These are phyloP conservation scores for Taenioides sp. DNA, from an alignment of 2,797 vertebrate genomes.

Conservation along the genomic window DNA sequence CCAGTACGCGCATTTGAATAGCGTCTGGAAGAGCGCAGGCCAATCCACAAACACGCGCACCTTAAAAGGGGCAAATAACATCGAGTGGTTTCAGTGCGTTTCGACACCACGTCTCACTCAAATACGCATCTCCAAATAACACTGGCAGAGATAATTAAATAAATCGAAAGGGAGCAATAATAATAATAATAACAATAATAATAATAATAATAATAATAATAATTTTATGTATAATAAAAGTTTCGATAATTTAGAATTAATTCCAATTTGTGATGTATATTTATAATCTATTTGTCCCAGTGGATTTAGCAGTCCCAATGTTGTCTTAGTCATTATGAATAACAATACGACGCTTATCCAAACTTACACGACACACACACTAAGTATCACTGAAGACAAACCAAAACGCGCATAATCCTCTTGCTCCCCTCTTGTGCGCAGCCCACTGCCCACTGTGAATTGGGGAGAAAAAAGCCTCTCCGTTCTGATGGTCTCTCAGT, in stretches of 20 bases:
- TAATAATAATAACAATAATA: neutral
- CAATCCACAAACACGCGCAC: slow-evolving; percentile 76
- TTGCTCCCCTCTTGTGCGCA: slow-evolving; percentile 29
- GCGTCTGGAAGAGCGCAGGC: slow-evolving; percentile 69
- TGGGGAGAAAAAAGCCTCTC: slow-evolving; percentile 40
- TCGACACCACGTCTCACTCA: slow-evolving; percentile 10
- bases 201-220: neutral
- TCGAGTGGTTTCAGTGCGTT: slow-evolving; percentile 35
- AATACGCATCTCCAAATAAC: slow-evolving; percentile 12
- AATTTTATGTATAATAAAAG: neutral
- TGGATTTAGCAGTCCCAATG: neutral
- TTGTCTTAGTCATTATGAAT: neutral
- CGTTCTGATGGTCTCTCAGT: slow-evolving; percentile 68
- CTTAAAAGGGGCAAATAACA: slow-evolving; percentile 30
- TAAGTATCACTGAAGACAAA: neutral
- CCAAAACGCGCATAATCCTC: slow-evolving; percentile 4
- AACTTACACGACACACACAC: neutral
- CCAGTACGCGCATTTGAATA: slow-evolving; percentile 78
- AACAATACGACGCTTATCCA: neutral
- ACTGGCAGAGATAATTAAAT: neutral
- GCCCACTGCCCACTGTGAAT: slow-evolving; percentile 48
- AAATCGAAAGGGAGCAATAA: too few relatives aligned
- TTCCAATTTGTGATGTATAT: neutral
- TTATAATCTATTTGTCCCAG: slow-evolving; percentile 2
- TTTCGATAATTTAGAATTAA: too few relatives aligned